phyloP scores from a whole-genome alignment of 2,888 invertebrate species.

The Crepidodera aurea region DNA sequence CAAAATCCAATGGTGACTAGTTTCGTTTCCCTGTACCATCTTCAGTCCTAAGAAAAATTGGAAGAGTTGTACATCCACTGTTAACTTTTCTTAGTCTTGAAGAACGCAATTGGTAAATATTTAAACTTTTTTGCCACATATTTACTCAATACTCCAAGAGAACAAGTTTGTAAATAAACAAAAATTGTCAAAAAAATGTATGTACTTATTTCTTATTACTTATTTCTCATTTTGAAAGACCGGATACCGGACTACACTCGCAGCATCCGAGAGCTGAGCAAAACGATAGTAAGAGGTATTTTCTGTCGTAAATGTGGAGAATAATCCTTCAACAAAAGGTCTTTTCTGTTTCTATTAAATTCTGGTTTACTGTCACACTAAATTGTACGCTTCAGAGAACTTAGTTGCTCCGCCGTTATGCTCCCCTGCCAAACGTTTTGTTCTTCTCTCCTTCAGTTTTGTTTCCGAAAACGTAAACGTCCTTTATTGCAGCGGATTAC shows the following conservation, averaged over 20 bases:
- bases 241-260: neutral
- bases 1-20: too few species aligned
- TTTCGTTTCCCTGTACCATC: too few species aligned
- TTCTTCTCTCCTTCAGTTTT: neutral
- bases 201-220: too few species aligned
- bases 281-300: conserved; percentile 3
- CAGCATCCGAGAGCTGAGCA: neutral
- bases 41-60: too few species aligned
- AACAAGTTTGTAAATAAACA: too few species aligned
- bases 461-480: conserved; percentile 8
- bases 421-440: neutral
- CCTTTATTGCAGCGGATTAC: conserved; percentile 9
- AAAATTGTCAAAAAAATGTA: too few species aligned
- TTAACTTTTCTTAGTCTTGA: too few species aligned
- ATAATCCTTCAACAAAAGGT: conserved; percentile 32
- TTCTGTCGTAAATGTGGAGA: conserved; percentile 22
- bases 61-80: too few species aligned
- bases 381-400: conserved; percentile 27
- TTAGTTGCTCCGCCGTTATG: neutral
- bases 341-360: conserved; percentile 36
- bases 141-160: too few species aligned
- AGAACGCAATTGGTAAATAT: too few species aligned
- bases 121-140: too few species aligned
- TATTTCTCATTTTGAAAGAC: too few species aligned
- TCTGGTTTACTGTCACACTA: conserved; percentile 30